Evolutionary conservation across 2,888 invertebrate species (phyloP).

Genomic region (Drosophila ezoana): DNA sequence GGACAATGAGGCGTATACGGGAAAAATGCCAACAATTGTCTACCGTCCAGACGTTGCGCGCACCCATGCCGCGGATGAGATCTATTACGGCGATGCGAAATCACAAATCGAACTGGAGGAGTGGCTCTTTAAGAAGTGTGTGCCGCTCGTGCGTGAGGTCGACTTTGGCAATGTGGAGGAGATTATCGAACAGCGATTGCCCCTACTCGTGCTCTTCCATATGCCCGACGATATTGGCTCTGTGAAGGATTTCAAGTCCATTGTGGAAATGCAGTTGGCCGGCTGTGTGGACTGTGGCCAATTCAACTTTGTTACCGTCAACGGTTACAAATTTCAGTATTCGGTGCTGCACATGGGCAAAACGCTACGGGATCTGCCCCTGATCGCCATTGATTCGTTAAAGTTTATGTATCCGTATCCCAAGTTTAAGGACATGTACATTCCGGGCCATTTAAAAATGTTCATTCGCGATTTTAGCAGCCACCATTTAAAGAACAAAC

Average conservation of each 20-base stretch:
- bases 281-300: constrained; percentile 18
- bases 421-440: constrained; percentile 45
- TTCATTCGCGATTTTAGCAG: constrained; percentile 44
- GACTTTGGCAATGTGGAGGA: constrained; percentile 65
- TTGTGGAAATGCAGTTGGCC: constrained; percentile 56
- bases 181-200: constrained; percentile 51
- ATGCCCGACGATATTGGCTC: constrained; percentile 35
- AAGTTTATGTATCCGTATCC: constrained; percentile 44
- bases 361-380: constrained; percentile 43
- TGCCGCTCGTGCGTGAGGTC: constrained; percentile 53
- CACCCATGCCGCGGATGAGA: constrained; percentile 46
- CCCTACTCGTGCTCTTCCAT: constrained; percentile 57
- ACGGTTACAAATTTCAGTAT: constrained; percentile 48
- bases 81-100: constrained; percentile 7
- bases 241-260: constrained; percentile 59
- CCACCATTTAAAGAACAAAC: background rate
- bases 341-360: constrained; percentile 53
- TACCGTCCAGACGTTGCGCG: constrained; percentile 53
- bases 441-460: constrained; percentile 42
- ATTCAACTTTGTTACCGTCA: constrained; percentile 53
- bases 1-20: constrained; percentile 25
- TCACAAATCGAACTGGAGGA: constrained; percentile 17
- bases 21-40: constrained; percentile 34
- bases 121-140: constrained; percentile 48
- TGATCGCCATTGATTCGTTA: constrained; percentile 68